Evolutionary conservation across 2,113 vertebrate species (phyloP).

Genomic region (Turnix velox): DNA sequence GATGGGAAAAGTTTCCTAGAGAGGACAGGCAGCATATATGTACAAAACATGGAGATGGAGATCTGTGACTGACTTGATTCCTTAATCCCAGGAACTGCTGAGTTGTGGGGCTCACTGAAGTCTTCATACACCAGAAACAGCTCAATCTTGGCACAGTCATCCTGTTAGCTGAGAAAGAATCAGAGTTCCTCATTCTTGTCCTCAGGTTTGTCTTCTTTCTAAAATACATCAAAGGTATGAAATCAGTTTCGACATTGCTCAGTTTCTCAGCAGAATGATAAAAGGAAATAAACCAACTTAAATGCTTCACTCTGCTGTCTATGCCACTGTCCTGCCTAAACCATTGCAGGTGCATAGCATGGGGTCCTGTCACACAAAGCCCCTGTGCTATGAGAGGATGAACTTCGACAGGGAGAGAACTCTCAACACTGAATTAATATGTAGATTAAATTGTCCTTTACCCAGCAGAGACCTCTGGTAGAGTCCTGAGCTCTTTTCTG

Average conservation of each 20-base stretch:
- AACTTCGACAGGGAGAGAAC: background rate
- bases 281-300: background rate
- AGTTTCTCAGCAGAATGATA: background rate
- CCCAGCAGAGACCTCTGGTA: background rate
- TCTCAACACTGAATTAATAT: background rate
- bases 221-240: constrained; percentile 36
- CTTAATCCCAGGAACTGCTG: background rate
- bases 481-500: background rate
- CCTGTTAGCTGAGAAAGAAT: background rate
- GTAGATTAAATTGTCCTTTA: background rate
- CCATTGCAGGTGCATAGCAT: background rate
- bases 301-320: background rate
- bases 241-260: background rate
- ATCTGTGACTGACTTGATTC: background rate
- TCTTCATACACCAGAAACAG: background rate
- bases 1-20: background rate
- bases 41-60: background rate
- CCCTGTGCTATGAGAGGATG: background rate
- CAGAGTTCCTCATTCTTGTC: constrained; percentile 71
- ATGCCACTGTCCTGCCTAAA: background rate
- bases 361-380: background rate
- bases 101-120: background rate
- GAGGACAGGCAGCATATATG: background rate
- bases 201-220: constrained; percentile 57
- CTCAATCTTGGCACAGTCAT: background rate